Conservation (phyloP, 37 sponge, comb jelly and placozoan species). For the Geodia barretti region DNA sequence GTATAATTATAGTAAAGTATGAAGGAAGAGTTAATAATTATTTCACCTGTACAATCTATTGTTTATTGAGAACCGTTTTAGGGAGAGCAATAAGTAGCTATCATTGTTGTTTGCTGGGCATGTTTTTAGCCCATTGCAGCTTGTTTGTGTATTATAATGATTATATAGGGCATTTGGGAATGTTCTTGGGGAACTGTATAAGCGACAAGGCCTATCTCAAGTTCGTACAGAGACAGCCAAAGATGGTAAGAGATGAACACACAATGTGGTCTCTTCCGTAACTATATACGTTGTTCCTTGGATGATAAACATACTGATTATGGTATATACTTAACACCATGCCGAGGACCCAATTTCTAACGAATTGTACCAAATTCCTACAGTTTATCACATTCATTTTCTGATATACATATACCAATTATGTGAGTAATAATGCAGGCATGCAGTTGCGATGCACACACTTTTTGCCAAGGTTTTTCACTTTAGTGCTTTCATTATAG, state of each 20-base stretch:
- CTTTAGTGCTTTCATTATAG: not conserved
- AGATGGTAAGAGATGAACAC: not conserved
- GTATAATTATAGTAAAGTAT: not conserved
- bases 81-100: too few species aligned
- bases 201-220: constrained; percentile 63
- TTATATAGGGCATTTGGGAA: constrained; percentile 54
- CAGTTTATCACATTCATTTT: too few species aligned
- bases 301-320: not conserved
- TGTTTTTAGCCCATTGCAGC: too few species aligned
- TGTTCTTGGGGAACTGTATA: constrained; percentile 79
- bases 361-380: too few species aligned
- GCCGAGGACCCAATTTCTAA: too few species aligned
- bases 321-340: not conserved
- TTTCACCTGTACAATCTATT: not conserved
- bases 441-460: too few species aligned
- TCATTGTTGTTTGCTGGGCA: too few species aligned
- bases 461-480: too few species aligned
- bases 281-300: too few species aligned
- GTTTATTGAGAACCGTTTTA: not conserved
- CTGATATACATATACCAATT: too few species aligned
- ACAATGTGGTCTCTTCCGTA: not conserved
- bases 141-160: not conserved
- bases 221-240: constrained; percentile 41
- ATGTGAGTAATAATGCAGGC: too few species aligned
- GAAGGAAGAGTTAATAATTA: not conserved